These are phyloP conservation scores for Lasioglossum morio DNA, from an alignment of 2,888 invertebrate genomes.

Conservation along the genomic window DNA sequence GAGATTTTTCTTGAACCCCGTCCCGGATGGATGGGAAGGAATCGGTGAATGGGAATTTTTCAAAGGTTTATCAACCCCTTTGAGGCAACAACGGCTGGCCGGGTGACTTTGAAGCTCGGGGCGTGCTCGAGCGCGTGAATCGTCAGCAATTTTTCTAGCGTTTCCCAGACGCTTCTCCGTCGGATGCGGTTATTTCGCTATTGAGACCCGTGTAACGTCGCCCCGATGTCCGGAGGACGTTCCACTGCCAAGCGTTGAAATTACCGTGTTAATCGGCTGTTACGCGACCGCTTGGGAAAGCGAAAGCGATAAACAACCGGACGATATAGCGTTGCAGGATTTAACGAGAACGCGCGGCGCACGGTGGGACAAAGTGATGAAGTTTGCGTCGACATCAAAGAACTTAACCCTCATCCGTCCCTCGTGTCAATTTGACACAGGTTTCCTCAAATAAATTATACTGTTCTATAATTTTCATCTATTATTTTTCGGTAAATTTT, in stretches of 20 bases:
- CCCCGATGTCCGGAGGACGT: not conserved
- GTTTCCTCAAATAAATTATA: no score
- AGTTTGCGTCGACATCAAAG: no score
- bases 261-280: slow-evolving; percentile 31
- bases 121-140: slow-evolving; percentile 31
- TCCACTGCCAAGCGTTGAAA: slow-evolving; percentile 22
- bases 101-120: slow-evolving; percentile 25
- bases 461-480: no score
- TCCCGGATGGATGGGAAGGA: not conserved
- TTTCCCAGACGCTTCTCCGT: not conserved
- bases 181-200: slow-evolving; percentile 4
- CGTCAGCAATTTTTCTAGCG: slow-evolving; percentile 23
- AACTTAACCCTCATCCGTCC: no score
- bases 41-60: slow-evolving; percentile 26
- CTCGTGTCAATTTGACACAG: no score
- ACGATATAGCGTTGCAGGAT: not conserved
- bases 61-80: slow-evolving; percentile 31
- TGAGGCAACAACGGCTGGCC: slow-evolving; percentile 13
- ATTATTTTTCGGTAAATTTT: no score
- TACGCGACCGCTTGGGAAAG: slow-evolving; percentile 24
- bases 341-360: no score
- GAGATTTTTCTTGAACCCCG: slow-evolving; percentile 31
- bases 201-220: not conserved
- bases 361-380: no score
- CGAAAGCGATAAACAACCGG: slow-evolving; percentile 12